phyloP scores from a whole-genome alignment of 2,797 vertebrate genomes.

The Lates japonicus region DNA sequence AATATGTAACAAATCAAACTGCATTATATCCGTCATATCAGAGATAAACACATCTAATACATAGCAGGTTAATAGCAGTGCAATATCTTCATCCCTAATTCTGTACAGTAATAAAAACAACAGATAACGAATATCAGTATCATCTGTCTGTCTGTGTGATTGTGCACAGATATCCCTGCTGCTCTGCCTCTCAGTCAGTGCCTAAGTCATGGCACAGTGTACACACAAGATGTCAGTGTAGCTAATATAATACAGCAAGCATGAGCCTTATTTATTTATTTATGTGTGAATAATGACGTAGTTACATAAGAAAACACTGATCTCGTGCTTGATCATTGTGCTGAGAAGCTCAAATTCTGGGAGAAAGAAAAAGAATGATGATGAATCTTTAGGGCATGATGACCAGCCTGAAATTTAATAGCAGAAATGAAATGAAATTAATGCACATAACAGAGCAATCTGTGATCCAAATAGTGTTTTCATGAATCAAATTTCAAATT shows the following conservation, averaged over 20 bases:
- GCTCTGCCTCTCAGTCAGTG: background rate
- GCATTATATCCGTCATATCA: too few species aligned
- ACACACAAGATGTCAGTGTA: constrained; percentile 65
- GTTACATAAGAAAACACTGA: constrained; percentile 26
- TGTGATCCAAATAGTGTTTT: constrained; percentile 13
- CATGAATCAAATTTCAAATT: constrained; percentile 29
- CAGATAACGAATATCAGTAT: background rate
- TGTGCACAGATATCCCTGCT: background rate
- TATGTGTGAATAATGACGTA: constrained; percentile 29
- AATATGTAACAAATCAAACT: too few species aligned
- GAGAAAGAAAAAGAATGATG: background rate
- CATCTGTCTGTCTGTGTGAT: background rate
- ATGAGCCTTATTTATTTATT: background rate
- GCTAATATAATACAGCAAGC: constrained; percentile 1
- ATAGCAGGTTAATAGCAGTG: background rate
- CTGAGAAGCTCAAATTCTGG: constrained; percentile 12
- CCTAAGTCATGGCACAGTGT: constrained; percentile 16
- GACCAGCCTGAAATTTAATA: constrained; percentile 11
- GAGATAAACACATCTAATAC: background rate
- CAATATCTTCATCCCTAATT: background rate
- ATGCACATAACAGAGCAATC: constrained; percentile 18
- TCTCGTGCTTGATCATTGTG: constrained; percentile 9
- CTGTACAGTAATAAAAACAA: background rate
- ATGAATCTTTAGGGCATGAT: constrained; percentile 1
- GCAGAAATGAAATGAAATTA: background rate